Base-by-base conservation (phyloP, 1,140 invertebrate species). In the Apis dorsata region DNA sequence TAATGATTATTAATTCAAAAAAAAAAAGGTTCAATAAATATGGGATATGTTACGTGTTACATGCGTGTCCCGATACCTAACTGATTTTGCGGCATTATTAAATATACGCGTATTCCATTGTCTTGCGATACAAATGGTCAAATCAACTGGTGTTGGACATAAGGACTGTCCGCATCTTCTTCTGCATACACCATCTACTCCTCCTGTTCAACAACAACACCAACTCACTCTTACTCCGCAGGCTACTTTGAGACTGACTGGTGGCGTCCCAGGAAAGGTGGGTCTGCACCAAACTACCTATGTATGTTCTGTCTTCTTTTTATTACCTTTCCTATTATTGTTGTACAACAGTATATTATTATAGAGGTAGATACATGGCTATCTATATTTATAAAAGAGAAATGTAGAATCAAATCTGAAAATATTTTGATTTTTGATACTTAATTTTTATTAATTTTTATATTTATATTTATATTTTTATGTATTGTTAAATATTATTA, bases 261-360 rank as follows among this genome's bases (percentile, higher is more conserved):
- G 97, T 98, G 97, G 97, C 96, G 97, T 95, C 97, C 97, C 93
- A 96, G 97, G 94, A 98, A 98, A 98, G 97, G 97, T 98, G 97
- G 96, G 93, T 94, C 93, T 94, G 92, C 93, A 94, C 93, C 93
- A 93, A 94, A 93, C 93, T 94, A 94, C 93, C 92, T 94, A 94
- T 94, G 93, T 94, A 94, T 93, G 92, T 93, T 92, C 90, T 92
- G 91, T 92, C 91, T 92, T 92, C 89, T 92, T 92, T 92, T 93
- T 89, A 91, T 81, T 91, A 90, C 84, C 89, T 87, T 92, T 89
- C 86, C 85, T 84, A 86, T 90, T 86, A 91, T 84, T 86, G 88
- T 91, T 88, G 89, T 86, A 86, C 86, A 81, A 89, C 80, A 85
- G 71, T 90, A 87, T 87, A 66, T 76, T 49, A 91, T 90, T 49